Base-by-base conservation (phyloP, 2,888 invertebrate genomes). In the Pristionchus fissidentatus region DNA sequence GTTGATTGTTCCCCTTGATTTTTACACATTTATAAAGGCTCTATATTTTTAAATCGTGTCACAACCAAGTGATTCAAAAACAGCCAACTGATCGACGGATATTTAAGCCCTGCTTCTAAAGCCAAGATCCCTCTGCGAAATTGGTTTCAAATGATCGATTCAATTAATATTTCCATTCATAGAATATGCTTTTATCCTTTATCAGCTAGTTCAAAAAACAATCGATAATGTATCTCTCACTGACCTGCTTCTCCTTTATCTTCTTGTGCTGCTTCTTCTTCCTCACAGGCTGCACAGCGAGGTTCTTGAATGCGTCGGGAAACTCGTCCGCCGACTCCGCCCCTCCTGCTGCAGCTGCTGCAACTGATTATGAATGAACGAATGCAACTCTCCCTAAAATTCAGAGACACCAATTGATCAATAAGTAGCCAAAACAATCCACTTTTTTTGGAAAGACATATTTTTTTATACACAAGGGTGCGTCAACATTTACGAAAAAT, bases 311-410 rank as follows among this genome's bases (percentile, higher is more conserved):
- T 0, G 85, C 46, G 26, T 80, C 82, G 22, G 88, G 87, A 29
- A 86, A 82, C 55, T 88, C 89, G 75, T 85, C 86, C 8, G 84
- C 85, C 13, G 84, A 84, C 10, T 84, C 84, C n/a, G 43, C 80
- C 15, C 83, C 84, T 22, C n/a, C 66, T 43, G 26, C 32, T 55
- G 82, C 10, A 32, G 41, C 43, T 26, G 62, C 8, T 35, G 35
- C 13, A 15, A 35, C 19, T 1, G 32, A 35, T 62, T 4, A 62
- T 55, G 22, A 55, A 55, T 4, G 7, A 15, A 22, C 22, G 55
- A n/a, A n/a, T n/a, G n/a, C n/a, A n/a, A n/a, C n/a, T n/a, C n/a
- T n/a, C n/a, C n/a, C n/a, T n/a, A n/a, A n/a, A n/a, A n/a, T n/a
- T n/a, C n/a, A n/a, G n/a, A n/a, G n/a, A n/a, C n/a, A n/a, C n/a